Percentiles rank a stretch among this genome's conserved stretches.
phyloP scores from a whole-genome alignment of 1,140 invertebrate species.

The Nasonia vitripennis region DNA sequence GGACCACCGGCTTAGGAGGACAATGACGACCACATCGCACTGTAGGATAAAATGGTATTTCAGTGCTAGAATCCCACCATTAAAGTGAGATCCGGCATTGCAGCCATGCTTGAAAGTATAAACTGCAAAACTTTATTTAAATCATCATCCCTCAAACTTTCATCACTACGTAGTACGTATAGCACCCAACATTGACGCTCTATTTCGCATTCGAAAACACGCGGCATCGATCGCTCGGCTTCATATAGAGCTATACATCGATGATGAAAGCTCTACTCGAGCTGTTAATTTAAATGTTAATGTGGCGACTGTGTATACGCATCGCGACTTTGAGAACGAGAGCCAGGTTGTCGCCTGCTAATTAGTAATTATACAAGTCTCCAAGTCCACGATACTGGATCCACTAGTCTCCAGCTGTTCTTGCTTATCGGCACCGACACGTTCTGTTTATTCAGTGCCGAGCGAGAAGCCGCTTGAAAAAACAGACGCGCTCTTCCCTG shows the following conservation, averaged over 20 bases:
- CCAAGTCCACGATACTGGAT: not conserved
- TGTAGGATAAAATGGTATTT: too few species aligned
- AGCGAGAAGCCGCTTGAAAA: not conserved
- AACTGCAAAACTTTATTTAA: too few species aligned
- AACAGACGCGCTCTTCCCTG: not conserved
- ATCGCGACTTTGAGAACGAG: not conserved
- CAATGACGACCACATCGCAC: too few species aligned
- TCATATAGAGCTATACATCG: constrained; percentile 47
- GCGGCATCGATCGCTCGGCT: constrained; percentile 27
- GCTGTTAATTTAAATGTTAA: constrained; percentile 56
- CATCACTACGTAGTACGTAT: too few species aligned
- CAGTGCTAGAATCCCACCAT: too few species aligned
- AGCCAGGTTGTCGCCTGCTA: not conserved
- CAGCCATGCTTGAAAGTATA: too few species aligned
- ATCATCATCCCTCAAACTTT: too few species aligned
- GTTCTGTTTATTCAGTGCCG: not conserved
- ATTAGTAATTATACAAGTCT: constrained; percentile 4
- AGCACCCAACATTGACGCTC: too few species aligned
- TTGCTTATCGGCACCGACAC: not conserved
- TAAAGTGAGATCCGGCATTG: too few species aligned
- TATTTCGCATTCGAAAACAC: too few species aligned
- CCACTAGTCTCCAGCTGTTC: not conserved
- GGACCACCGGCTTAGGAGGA: too few species aligned
- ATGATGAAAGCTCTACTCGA: not conserved
- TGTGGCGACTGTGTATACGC: not conserved